Percentiles rank a stretch among this genome's conserved stretches.
These are phyloP conservation scores for Columba janthina DNA, from an alignment of 2,113 vertebrate species.

Conservation along the genomic window DNA sequence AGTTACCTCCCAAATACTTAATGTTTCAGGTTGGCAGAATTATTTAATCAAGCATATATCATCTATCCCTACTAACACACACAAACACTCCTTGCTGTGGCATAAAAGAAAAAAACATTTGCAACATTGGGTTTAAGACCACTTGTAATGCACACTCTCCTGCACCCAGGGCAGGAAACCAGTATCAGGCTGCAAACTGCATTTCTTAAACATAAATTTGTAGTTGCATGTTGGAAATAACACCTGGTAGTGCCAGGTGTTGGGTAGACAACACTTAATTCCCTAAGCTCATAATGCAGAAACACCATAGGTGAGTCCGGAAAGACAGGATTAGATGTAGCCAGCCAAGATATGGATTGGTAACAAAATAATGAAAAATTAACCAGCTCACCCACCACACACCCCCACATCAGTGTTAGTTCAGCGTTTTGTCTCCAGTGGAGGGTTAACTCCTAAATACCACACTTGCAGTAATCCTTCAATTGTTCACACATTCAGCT, in stretches of 20 bases:
- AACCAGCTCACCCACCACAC: too few relatives aligned
- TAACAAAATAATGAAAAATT: background rate
- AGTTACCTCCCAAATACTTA: background rate
- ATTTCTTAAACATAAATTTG: fast-evolving
- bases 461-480: background rate
- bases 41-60: background rate
- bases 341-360: fast-evolving
- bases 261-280: fast-evolving
- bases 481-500: background rate
- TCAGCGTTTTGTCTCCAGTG: background rate
- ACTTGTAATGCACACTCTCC: fast-evolving
- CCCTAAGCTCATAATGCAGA: background rate
- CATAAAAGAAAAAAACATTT: background rate
- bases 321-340: background rate
- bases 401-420: background rate
- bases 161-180: fast-evolving
- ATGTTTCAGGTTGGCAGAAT: background rate
- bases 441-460: background rate
- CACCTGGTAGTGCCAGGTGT: background rate
- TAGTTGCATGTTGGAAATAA: background rate
- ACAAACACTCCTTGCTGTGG: background rate
- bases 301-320: fast-evolving
- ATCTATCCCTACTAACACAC: background rate
- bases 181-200: background rate
- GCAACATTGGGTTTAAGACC: background rate